These are phyloP conservation scores for Busseola fusca DNA, from an alignment of 2,888 invertebrate species.

Conservation along the genomic window DNA sequence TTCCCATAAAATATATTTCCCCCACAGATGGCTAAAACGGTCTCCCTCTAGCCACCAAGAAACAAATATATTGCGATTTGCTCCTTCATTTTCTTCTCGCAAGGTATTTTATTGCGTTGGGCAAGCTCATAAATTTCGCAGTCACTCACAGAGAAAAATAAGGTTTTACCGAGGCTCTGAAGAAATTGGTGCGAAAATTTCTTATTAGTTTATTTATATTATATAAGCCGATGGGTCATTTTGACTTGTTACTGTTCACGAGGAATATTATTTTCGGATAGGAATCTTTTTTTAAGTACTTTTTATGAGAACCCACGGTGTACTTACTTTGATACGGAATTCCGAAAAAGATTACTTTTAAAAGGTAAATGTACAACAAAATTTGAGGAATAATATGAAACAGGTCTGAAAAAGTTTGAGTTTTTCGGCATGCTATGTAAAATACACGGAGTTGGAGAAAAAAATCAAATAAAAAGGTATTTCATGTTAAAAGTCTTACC, in stretches of 20 bases:
- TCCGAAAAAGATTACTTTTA: background rate
- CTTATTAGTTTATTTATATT: slow-evolving; percentile 84
- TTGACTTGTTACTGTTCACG: slow-evolving; percentile 58
- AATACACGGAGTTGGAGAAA: background rate
- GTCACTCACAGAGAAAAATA: slow-evolving; percentile 88
- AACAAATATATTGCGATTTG: slow-evolving; percentile 89
- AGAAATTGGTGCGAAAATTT: slow-evolving; percentile 84
- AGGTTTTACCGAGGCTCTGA: slow-evolving; percentile 78
- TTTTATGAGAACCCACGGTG: background rate
- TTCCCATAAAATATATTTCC: slow-evolving; percentile 78
- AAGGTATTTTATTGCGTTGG: slow-evolving; percentile 89
- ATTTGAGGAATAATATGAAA: background rate
- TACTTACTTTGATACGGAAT: background rate
- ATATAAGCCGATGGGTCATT: slow-evolving; percentile 70
- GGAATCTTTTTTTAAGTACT: slow-evolving; percentile 1
- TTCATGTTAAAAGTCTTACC: too few species aligned
- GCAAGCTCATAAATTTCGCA: slow-evolving; percentile 87
- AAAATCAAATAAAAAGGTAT: background rate
- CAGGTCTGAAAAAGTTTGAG: background rate
- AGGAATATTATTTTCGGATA: slow-evolving; percentile 30
- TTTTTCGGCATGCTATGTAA: background rate
- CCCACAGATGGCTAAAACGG: slow-evolving; percentile 83
- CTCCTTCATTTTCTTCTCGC: slow-evolving; percentile 88
- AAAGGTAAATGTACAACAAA: slow-evolving; percentile 7
- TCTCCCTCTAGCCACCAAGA: slow-evolving; percentile 83